Evolutionary conservation across 2,113 vertebrate species (phyloP).

Genomic region (Bos taurus): DNA sequence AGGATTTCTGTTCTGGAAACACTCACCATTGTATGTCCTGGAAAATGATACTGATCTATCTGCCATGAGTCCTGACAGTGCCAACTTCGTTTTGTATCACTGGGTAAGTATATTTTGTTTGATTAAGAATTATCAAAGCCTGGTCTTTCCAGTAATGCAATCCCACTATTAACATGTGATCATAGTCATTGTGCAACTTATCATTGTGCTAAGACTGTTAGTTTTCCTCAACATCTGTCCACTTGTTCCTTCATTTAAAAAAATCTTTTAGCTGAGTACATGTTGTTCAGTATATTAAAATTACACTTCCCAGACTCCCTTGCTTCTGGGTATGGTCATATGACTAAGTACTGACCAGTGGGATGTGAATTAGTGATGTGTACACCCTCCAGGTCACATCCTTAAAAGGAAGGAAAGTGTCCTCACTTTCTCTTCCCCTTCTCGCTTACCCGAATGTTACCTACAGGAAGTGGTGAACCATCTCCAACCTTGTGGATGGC

Average conservation of each 20-base stretch:
- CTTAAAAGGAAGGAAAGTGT: background rate
- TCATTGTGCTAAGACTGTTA: background rate
- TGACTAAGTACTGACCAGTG: background rate
- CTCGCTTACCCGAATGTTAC: background rate
- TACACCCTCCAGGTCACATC: background rate
- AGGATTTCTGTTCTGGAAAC: background rate
- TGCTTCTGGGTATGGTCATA: background rate
- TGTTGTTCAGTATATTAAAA: background rate
- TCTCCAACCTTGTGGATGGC: background rate
- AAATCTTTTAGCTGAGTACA: background rate
- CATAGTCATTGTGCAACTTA: background rate
- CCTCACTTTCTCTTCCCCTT: background rate
- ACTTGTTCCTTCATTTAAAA: background rate
- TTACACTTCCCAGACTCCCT: background rate
- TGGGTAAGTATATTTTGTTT: background rate
- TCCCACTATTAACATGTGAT: background rate
- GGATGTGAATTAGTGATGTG: background rate
- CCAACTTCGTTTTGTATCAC: background rate
- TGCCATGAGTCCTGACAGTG: background rate
- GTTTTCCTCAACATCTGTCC: background rate
- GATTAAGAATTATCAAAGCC: background rate
- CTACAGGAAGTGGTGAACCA: background rate
- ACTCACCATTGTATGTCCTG: background rate
- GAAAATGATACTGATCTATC: background rate
- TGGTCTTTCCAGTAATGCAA: background rate